Conservation (phyloP, 2,797 vertebrate species). For the Artibeus lituratus region DNA sequence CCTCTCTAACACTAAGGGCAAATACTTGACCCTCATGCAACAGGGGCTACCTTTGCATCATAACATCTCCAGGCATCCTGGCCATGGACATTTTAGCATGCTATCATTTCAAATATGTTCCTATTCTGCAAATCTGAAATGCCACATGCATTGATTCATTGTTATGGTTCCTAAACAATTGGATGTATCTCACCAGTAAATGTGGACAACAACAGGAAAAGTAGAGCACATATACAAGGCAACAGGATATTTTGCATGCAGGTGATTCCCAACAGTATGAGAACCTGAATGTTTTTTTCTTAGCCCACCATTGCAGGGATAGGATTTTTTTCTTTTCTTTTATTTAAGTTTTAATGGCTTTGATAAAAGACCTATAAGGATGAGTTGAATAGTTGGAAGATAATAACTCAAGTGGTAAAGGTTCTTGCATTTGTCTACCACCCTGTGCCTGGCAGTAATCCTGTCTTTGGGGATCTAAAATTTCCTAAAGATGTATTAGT, state of each 20-base stretch:
- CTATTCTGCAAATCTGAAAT: not conserved
- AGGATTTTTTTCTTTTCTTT: conserved; percentile 17
- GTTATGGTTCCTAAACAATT: conserved; percentile 48
- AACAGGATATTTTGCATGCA: conserved; percentile 59
- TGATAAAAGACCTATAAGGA: conserved; percentile 87
- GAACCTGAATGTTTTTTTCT: conserved; percentile 64
- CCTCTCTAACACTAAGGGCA: not conserved
- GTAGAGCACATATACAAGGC: not conserved
- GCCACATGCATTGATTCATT: not conserved
- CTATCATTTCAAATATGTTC: not conserved
- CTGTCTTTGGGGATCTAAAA: conserved; percentile 90
- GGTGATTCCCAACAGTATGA: conserved; percentile 69
- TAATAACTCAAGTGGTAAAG: conserved; percentile 86
- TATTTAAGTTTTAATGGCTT: conserved; percentile 37
- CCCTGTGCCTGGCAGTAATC: conserved; percentile 89
- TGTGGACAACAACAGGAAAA: not conserved
- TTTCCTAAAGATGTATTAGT: conserved; percentile 95
- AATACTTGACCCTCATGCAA: not conserved
- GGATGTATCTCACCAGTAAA: not conserved
- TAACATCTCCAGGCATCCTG: not conserved
- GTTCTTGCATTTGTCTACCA: conserved; percentile 82
- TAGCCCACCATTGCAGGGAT: conserved; percentile 50
- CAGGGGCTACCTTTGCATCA: not conserved
- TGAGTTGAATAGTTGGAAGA: conserved; percentile 85
- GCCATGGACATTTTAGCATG: not conserved